These are phyloP conservation scores for Gortyna flavago DNA, from an alignment of 2,888 invertebrate genomes.

Conservation along the genomic window DNA sequence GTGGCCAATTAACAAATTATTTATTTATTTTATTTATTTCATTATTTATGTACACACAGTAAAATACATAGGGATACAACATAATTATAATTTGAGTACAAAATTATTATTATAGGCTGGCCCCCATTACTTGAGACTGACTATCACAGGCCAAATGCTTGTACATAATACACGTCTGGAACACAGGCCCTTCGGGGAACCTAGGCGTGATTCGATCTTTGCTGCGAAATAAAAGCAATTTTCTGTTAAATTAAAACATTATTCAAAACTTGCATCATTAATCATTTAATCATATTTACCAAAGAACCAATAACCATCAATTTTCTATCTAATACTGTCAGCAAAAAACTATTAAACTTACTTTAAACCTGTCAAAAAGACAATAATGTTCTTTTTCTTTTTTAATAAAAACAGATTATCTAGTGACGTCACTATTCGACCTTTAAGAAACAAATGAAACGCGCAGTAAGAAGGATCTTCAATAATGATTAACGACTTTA, in stretches of 20 bases:
- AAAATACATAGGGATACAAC: too few relatives aligned
- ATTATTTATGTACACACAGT: too few relatives aligned
- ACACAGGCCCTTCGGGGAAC: background rate
- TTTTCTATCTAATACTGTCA: background rate
- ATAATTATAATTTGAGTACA: too few relatives aligned
- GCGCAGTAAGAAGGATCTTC: constrained; percentile 23
- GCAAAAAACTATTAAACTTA: constrained; percentile 7
- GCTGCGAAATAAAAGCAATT: background rate
- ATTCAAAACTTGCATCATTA: constrained; percentile 7
- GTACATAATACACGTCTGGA: too few relatives aligned
- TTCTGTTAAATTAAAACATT: background rate
- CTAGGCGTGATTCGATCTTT: background rate
- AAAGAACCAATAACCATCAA: background rate
- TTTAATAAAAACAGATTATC: constrained; percentile 10
- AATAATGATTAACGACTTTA: constrained; percentile 62
- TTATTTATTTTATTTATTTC: too few relatives aligned
- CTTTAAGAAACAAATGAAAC: constrained; percentile 46
- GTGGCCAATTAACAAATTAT: background rate
- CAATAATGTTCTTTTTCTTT: background rate
- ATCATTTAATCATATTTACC: background rate
- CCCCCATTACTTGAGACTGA: background rate
- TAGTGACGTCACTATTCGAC: constrained; percentile 8
- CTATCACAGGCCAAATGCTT: background rate
- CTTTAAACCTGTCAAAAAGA: constrained; percentile 9
- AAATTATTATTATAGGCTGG: too few relatives aligned